Percentiles rank a stretch among this genome's conserved stretches.
Evolutionary conservation across 1,140 invertebrate genomes (phyloP).

Genomic region (Globodera ellingtonae): DNA sequence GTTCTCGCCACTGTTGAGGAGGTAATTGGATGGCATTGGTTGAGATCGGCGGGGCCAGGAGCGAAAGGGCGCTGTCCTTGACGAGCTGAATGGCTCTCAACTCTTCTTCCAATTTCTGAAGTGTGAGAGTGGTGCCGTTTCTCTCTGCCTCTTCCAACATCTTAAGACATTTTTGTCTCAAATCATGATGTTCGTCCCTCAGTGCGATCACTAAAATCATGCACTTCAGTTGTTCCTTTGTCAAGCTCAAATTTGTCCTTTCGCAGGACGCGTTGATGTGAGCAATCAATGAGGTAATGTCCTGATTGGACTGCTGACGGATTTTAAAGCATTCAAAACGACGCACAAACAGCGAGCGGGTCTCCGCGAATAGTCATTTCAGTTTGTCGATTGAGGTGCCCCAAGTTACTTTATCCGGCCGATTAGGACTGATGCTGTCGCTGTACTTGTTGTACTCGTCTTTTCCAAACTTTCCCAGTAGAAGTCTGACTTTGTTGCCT

Average conservation of each 20-base stretch:
- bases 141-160: too few species aligned
- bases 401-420: neutral
- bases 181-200: too few species aligned
- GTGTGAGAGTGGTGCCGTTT: too few species aligned
- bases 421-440: neutral
- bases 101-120: too few species aligned
- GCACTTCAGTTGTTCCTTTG: neutral
- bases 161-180: too few species aligned
- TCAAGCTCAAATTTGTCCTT: neutral
- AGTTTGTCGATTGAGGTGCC: neutral
- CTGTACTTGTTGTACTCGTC: neutral
- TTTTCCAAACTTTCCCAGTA: neutral
- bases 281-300: neutral
- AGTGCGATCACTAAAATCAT: neutral
- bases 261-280: neutral
- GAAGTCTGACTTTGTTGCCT: neutral
- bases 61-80: too few species aligned
- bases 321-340: neutral
- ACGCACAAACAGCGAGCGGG: neutral
- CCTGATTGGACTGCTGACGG: neutral
- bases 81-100: too few species aligned
- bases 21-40: too few species aligned
- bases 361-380: neutral
- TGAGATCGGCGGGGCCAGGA: too few species aligned
- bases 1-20: too few species aligned